phyloP scores from a whole-genome alignment of 1,140 invertebrate genomes.

The Triops cancriformis region DNA sequence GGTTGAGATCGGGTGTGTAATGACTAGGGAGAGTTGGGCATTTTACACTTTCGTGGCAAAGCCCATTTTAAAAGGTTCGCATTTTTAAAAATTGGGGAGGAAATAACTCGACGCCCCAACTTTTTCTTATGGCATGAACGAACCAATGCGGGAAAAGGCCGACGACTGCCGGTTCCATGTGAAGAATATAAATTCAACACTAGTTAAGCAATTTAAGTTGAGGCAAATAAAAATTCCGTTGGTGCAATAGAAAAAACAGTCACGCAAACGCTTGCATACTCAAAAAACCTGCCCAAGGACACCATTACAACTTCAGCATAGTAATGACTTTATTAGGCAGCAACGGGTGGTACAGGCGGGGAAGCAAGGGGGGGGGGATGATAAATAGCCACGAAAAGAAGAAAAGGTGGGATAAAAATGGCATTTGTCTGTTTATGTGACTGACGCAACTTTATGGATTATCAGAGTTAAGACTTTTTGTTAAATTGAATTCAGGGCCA shows the following conservation, averaged over 20 bases:
- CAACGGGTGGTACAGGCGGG: not conserved
- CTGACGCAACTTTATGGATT: not conserved
- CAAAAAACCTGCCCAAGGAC: not conserved
- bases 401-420: not conserved
- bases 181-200: not conserved
- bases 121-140: too few species aligned
- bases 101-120: too few species aligned
- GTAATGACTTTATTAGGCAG: conserved; percentile 14
- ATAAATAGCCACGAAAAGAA: conserved; percentile 1
- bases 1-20: not conserved
- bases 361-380: not conserved
- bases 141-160: too few species aligned
- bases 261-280: not conserved
- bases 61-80: not conserved
- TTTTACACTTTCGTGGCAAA: not conserved
- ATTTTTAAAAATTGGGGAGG: too few species aligned
- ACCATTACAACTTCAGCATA: conserved; percentile 3
- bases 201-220: not conserved
- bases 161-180: too few species aligned
- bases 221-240: not conserved
- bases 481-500: not conserved
- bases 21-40: not conserved
- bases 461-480: not conserved
- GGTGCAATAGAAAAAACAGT: not conserved
- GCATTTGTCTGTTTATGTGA: not conserved